Evolutionary conservation across 1,140 invertebrate genomes (phyloP), one percentile per base, ranked within the genome.

Genomic region (Xylocopa sonorina): DNA sequence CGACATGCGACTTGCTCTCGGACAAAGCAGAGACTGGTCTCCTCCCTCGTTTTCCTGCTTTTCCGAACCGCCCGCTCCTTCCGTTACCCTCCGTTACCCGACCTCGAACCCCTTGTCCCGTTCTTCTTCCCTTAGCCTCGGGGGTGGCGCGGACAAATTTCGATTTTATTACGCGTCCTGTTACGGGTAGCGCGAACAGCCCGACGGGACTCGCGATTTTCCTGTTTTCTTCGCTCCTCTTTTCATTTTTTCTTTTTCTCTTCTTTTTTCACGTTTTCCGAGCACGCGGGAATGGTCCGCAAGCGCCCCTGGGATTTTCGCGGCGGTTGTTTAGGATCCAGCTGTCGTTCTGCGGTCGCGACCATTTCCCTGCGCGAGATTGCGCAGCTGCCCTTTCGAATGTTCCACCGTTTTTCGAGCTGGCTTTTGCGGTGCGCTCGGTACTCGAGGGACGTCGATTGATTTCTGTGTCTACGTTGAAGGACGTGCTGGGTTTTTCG

Each of bases 1-100:
- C 87, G 88, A 88, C 87, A 84, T 85, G 88, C 84, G 87, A 89
- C 88, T 88, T 83, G 87, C 68, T 75, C 80, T 88, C 82, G 89
- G 89, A 89, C 89, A 90, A 90, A 89, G 87, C 84, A 21, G 66
- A 68, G 63, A 79, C 82, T 60, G 74, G 79, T 88, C 83, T 69
- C 64, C 68, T 60, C 72, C 57, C 55, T 46, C 46, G 18, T 53
- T 57, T 27, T 14, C 72, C 24, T 48, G 10, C 27, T 24, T 41
- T 46, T 53, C 48, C 34, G 3, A 46, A 18, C 34, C 38, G n/a
- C 24, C 7, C 3, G 3, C 16, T 34, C 41, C n/a, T 1, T 32
- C 14, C 27, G 18, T 29, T 38, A 10, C 16, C 21, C 7, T 41
- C 4, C 60, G 46, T 29, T 18, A 24, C 16, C 34, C 34, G 7